These are phyloP conservation scores for Andrena camellia DNA, from an alignment of 2,888 invertebrate species.

Conservation along the genomic window DNA sequence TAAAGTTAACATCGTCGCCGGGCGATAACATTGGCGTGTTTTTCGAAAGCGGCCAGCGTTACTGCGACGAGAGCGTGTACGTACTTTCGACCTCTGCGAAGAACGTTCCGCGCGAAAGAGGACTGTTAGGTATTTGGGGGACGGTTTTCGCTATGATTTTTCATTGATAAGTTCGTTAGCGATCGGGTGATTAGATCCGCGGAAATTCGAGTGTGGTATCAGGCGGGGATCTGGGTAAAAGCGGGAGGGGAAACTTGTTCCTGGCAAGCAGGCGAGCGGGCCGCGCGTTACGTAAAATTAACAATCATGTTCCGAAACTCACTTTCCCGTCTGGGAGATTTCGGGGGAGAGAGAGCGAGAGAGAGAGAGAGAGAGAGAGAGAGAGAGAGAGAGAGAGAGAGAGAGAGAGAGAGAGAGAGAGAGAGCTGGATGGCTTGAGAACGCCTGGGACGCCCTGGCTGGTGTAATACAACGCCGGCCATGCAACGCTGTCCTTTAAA, in stretches of 20 bases:
- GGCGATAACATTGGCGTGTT: constrained; percentile 39
- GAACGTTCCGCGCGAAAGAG: background rate
- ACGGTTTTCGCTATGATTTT: background rate
- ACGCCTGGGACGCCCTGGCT: constrained; percentile 24
- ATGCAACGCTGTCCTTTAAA: constrained; percentile 41
- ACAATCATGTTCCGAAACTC: constrained; percentile 77
- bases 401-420: no score
- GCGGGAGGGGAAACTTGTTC: constrained; percentile 68
- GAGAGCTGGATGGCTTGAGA: constrained; percentile 54
- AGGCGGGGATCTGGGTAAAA: constrained; percentile 55
- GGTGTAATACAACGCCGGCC: constrained; percentile 9
- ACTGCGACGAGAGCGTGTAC: background rate
- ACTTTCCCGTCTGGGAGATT: constrained; percentile 77
- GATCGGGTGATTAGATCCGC: constrained; percentile 4
- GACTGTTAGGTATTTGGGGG: constrained; percentile 1
- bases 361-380: no score
- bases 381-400: no score
- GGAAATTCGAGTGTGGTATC: constrained; percentile 44
- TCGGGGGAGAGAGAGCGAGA: constrained; percentile 51
- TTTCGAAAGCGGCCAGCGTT: constrained; percentile 27
- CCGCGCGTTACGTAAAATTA: constrained; percentile 77
- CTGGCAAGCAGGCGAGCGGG: constrained; percentile 46
- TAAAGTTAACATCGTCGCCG: constrained; percentile 37
- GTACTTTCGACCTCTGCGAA: background rate
- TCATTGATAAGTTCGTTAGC: constrained; percentile 3